Conservation (phyloP, 1,140 invertebrate genomes). For the Mya arenaria region DNA sequence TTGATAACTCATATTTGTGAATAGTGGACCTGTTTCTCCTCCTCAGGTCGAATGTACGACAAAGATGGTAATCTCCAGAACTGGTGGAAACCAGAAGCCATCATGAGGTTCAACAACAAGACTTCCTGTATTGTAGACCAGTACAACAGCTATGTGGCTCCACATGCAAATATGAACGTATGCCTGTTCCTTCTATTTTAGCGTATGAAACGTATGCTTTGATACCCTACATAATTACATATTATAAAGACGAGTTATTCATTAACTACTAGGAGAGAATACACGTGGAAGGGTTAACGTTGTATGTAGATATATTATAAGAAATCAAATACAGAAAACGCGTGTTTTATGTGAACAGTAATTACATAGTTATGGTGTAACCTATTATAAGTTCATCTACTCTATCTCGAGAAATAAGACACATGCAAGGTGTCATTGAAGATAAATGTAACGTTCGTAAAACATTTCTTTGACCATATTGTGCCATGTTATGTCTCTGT, state of each 20-base stretch:
- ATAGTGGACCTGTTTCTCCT: too few relatives aligned
- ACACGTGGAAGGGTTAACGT: background rate
- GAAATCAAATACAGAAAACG: background rate
- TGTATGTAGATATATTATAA: background rate
- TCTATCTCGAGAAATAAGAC: too few relatives aligned
- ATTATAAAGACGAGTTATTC: background rate
- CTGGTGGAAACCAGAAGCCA: conserved; percentile 98
- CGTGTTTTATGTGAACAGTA: background rate
- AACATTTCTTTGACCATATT: too few relatives aligned
- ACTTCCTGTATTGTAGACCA: conserved; percentile 98
- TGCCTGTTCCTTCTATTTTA: background rate
- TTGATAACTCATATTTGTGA: too few relatives aligned
- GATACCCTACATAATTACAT: background rate
- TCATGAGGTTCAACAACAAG: conserved; percentile 92
- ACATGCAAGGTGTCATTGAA: too few relatives aligned
- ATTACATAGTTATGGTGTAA: too few relatives aligned
- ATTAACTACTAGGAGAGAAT: background rate
- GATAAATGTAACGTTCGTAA: too few relatives aligned
- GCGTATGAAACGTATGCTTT: background rate
- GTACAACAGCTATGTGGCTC: conserved; percentile 87
- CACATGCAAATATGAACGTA: conserved; percentile 10
- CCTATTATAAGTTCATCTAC: too few relatives aligned
- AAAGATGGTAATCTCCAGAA: conserved; percentile 97
- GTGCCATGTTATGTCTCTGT: too few relatives aligned
- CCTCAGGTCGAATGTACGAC: conserved; percentile 94